Conservation (phyloP, 2,888 invertebrate genomes). For the Chloroclystis v-ata region DNA sequence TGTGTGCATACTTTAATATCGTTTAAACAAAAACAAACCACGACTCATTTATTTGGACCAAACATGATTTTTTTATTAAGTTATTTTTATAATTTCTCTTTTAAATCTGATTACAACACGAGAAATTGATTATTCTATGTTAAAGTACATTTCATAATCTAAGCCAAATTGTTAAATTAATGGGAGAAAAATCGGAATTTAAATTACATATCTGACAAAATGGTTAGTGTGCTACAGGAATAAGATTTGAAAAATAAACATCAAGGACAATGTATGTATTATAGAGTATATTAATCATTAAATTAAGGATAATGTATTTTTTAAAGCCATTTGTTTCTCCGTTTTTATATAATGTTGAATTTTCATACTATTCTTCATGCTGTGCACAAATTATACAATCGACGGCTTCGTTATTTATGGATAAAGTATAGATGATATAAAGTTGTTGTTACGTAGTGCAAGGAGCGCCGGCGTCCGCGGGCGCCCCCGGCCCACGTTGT, state of each 20-base stretch:
- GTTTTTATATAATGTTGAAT: constrained; percentile 72
- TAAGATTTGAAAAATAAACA: constrained; percentile 70
- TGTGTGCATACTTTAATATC: constrained; percentile 6
- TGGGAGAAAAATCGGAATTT: constrained; percentile 77
- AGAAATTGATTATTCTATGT: constrained; percentile 47
- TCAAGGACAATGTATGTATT: constrained; percentile 75
- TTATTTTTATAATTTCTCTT: constrained; percentile 32
- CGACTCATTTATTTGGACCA: constrained; percentile 33
- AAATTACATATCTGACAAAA: constrained; percentile 78
- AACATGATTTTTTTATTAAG: constrained; percentile 44
- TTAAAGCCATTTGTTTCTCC: constrained; percentile 71
- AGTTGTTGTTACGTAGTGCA: constrained; percentile 67
- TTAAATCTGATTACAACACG: constrained; percentile 33
- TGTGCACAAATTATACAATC: constrained; percentile 69
- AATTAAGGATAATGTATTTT: constrained; percentile 76
- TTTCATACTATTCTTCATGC: constrained; percentile 67
- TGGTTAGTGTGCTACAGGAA: constrained; percentile 76
- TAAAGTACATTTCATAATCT: constrained; percentile 60
- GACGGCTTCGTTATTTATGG: constrained; percentile 54
- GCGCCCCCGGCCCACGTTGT: constrained; percentile 70
- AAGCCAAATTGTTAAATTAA: constrained; percentile 73
- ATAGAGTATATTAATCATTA: constrained; percentile 74
- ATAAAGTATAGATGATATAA: constrained; percentile 51
- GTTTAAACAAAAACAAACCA: constrained; percentile 25
- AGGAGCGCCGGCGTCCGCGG: constrained; percentile 14